These are phyloP conservation scores for Leptobrachium ailaonicum DNA, from an alignment of 2,113 vertebrate genomes.

Conservation along the genomic window DNA sequence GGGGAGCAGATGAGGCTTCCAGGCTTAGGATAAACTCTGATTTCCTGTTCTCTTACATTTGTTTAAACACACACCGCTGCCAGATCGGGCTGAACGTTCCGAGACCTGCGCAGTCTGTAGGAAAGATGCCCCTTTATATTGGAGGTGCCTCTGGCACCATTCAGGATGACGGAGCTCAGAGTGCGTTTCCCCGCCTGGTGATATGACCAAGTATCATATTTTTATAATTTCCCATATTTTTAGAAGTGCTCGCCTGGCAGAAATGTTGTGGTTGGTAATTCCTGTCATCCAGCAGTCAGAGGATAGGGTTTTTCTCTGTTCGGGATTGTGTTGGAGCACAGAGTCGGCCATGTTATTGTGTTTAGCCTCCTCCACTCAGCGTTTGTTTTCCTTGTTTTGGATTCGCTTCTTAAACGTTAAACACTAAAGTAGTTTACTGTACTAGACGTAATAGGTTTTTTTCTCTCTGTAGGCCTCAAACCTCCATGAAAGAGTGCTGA, in stretches of 20 bases:
- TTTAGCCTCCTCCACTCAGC: too few species aligned
- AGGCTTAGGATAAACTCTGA: slow-evolving; percentile 5
- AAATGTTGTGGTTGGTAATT: not conserved
- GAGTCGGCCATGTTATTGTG: not conserved
- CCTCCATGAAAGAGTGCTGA: too few species aligned
- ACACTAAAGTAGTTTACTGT: too few species aligned
- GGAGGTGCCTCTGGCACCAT: not conserved
- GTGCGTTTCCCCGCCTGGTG: not conserved
- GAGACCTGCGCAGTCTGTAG: not conserved
- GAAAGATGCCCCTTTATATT: not conserved
- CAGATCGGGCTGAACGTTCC: not conserved
- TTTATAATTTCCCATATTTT: not conserved
- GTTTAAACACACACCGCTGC: slow-evolving; percentile 1
- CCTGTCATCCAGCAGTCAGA: not conserved
- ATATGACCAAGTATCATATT: not conserved
- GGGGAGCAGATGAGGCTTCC: not conserved
- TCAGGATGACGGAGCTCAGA: not conserved
- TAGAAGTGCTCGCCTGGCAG: not conserved
- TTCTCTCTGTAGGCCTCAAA: too few species aligned
- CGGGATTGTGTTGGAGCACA: not conserved
- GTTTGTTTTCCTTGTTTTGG: too few species aligned
- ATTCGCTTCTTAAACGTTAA: too few species aligned
- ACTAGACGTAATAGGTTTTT: too few species aligned
- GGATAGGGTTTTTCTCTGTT: not conserved
- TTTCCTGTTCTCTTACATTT: slow-evolving; percentile 20